A percentile compares a stretch with the other conserved stretches of the same genome.
Evolutionary conservation across 2,113 vertebrate genomes (phyloP).

Genomic region (Elanus axillaris): DNA sequence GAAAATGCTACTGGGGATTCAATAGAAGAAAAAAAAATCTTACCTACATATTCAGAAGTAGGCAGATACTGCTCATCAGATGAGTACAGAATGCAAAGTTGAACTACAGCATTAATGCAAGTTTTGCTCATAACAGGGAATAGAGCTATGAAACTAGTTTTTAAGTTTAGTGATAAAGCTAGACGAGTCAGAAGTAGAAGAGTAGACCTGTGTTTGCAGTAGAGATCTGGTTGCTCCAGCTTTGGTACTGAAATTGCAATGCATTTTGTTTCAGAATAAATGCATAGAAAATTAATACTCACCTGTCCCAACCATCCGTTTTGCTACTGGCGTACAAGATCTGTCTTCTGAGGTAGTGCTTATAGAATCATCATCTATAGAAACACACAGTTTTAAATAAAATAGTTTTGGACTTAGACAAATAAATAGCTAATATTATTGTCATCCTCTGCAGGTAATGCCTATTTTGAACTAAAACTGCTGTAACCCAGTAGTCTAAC

Average conservation of each 20-base stretch:
- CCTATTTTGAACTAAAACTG: background rate
- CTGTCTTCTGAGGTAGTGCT: slow-evolving; percentile 63
- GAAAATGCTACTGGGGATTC: background rate
- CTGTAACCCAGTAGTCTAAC: background rate
- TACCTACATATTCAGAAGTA: background rate
- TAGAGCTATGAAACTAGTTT: background rate
- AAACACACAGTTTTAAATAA: slow-evolving; percentile 8
- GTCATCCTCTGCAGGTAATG: background rate
- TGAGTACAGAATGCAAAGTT: background rate
- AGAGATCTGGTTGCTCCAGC: background rate
- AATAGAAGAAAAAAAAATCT: background rate
- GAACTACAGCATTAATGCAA: background rate
- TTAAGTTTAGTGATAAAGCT: background rate
- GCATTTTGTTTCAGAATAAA: background rate
- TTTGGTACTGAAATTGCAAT: background rate
- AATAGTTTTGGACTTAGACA: background rate
- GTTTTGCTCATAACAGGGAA: background rate
- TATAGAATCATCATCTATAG: slow-evolving; percentile 57
- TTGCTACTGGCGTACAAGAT: background rate
- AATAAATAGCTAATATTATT: background rate
- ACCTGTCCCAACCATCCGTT: slow-evolving; percentile 15
- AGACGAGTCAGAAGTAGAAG: background rate
- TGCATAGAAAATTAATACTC: background rate
- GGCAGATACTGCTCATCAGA: background rate
- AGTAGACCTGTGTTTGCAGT: background rate